Evolutionary conservation across 2,888 invertebrate species (phyloP), one percentile per base, ranked within the genome.

Genomic region (Lasiommata megera): DNA sequence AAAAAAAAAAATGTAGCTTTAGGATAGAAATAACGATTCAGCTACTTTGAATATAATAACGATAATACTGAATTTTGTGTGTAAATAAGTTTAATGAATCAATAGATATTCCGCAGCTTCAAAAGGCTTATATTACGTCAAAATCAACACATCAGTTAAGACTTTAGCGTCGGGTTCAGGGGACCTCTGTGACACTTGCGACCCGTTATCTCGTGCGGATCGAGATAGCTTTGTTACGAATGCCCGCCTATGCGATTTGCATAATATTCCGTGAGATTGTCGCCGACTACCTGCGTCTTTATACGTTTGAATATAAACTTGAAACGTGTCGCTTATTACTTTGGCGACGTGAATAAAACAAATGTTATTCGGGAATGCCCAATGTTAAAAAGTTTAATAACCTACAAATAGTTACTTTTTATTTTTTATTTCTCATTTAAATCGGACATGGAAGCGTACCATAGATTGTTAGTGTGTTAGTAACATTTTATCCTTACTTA

Each of bases 91-190:
- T 23, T 2, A 23, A 23, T 23, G 5, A 23, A 23, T 23, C 3
- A 23, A 23, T 23, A 23, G 23, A 23, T 23, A 23, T 34, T 11
- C 11, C 9, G 9, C 3, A 11, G 11, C 34, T 11, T 9, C 11
- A 11, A 11, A 34, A 11, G 34, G 11, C 34, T 34, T 12, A 12
- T n/a, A 23, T 14, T 12, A 29, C 28, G 28, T 44, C 28, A 44
- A 44, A 28, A 29, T 16, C 5, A 31, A 31, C 46, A 46, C 46
- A 46, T 31, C 23, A n/a, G 41, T 31, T 11, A 14, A 46, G 46
- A 75, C 77, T 76, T 79, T 77, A 74, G 70, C 74, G 74, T 69
- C 63, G 72, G 69, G 77, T 78, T 76, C 71, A 69, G 56, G 67
- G 68, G 68, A 72, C 68, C 46, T 46, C 50, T 73, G 69, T 76